Percentiles rank a stretch among this genome's conserved stretches.
Conservation (phyloP, 2,113 vertebrate genomes). For the Labeo rohita region DNA sequence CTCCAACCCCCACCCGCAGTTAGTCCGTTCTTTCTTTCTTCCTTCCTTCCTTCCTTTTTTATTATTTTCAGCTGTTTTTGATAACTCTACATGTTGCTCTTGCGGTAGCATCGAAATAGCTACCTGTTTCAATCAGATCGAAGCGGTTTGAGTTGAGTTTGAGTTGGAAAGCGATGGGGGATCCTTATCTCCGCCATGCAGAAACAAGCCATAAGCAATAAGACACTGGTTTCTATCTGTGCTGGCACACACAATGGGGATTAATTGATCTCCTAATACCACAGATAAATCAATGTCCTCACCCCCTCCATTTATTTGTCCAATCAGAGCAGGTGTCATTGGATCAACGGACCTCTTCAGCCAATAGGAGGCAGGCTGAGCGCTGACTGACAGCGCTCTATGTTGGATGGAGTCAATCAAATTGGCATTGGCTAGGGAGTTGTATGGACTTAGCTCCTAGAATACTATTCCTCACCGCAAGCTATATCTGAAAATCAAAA, state of each 20-base stretch:
- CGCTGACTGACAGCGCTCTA: constrained; percentile 67
- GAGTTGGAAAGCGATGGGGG: constrained; percentile 65
- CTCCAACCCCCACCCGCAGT: constrained; percentile 50
- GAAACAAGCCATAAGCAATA: constrained; percentile 79
- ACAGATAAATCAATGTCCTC: constrained; percentile 80
- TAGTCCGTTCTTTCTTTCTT: background rate
- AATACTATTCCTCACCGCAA: background rate
- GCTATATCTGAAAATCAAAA: background rate
- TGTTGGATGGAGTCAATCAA: constrained; percentile 74
- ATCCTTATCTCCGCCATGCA: constrained; percentile 75
- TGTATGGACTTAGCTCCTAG: constrained; percentile 20
- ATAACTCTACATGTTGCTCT: background rate
- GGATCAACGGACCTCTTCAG: constrained; percentile 66
- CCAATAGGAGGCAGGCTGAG: constrained; percentile 66
- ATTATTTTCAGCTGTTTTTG: background rate
- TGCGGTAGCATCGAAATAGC: background rate
- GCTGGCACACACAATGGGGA: constrained; percentile 83
- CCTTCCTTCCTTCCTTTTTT: background rate
- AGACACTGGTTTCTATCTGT: constrained; percentile 79
- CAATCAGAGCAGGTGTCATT: constrained; percentile 67
- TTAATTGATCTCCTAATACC: constrained; percentile 85
- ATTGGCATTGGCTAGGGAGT: constrained; percentile 68
- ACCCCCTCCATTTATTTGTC: constrained; percentile 65
- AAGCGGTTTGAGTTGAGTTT: constrained; percentile 15
- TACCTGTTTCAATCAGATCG: background rate